Conservation (phyloP, 1,140 invertebrate genomes). For the Acyrthosiphon pisum region DNA sequence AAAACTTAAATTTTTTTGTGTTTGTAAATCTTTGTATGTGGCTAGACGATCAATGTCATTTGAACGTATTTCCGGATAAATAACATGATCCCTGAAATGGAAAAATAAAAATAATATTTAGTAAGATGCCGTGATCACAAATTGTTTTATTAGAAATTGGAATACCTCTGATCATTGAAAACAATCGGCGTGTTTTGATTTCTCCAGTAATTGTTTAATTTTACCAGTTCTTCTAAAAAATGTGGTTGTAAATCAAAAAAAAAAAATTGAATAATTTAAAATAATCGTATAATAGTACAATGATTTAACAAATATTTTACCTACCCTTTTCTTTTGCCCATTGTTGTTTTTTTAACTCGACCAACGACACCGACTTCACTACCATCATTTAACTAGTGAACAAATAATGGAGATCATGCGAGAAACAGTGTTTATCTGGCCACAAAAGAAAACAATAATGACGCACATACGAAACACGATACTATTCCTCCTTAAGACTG, state of each 20-base stretch:
- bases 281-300: not conserved
- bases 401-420: not conserved
- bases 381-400: constrained; percentile 14
- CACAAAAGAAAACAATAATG: constrained; percentile 30
- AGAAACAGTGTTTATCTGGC: not conserved
- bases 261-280: not conserved
- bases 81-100: not conserved
- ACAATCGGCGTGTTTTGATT: constrained; percentile 42
- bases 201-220: constrained; percentile 44
- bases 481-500: constrained; percentile 15
- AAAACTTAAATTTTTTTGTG: constrained; percentile 46
- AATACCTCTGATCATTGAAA: constrained; percentile 41
- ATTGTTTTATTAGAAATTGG: not conserved
- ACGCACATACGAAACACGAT: constrained; percentile 6
- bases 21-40: not conserved
- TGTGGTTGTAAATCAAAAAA: not conserved
- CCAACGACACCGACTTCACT: constrained; percentile 64
- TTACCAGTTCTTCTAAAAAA: constrained; percentile 42
- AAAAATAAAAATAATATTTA: not conserved
- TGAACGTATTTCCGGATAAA: constrained; percentile 18
- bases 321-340: constrained; percentile 78
- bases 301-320: not conserved
- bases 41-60: not conserved
- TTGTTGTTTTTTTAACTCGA: constrained; percentile 78
- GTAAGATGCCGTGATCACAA: not conserved